phyloP scores from a whole-genome alignment of 1,140 invertebrate genomes.

The Drosophila orosa region DNA sequence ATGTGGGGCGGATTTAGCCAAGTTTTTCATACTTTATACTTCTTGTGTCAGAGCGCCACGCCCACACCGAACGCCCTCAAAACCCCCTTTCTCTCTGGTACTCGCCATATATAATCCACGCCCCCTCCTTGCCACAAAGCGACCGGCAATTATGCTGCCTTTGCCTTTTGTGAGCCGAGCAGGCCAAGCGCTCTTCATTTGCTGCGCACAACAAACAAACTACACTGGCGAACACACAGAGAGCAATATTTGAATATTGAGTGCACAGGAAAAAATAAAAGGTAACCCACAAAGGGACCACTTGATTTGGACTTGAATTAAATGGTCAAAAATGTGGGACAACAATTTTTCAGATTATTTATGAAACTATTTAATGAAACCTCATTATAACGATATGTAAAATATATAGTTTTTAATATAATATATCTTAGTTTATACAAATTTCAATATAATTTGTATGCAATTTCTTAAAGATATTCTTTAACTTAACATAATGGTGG shows the following conservation, averaged over 20 bases:
- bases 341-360: too few relatives aligned
- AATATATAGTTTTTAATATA: too few relatives aligned
- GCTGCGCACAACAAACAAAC: slow-evolving; percentile 42
- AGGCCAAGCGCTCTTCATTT: slow-evolving; percentile 60
- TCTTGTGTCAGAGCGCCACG: slow-evolving; percentile 20
- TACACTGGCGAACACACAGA: slow-evolving; percentile 9
- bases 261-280: too few relatives aligned
- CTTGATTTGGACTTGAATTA: too few relatives aligned
- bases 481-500: too few relatives aligned
- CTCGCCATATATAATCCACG: slow-evolving; percentile 21
- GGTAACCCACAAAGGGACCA: too few relatives aligned
- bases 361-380: too few relatives aligned
- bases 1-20: slow-evolving; percentile 3
- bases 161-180: slow-evolving; percentile 35
- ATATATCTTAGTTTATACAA: too few relatives aligned
- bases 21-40: slow-evolving; percentile 18
- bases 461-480: too few relatives aligned
- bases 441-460: too few relatives aligned
- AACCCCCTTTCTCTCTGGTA: not conserved
- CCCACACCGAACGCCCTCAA: slow-evolving; percentile 5
- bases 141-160: slow-evolving; percentile 58
- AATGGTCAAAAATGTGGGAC: too few relatives aligned
- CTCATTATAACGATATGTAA: too few relatives aligned
- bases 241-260: not conserved
- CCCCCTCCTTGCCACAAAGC: slow-evolving; percentile 8